A percentile compares a stretch with the other conserved stretches of the same genome.
Conservation (phyloP, 92 coral and sea anemone genomes). For the Epizoanthus illoricatus region DNA sequence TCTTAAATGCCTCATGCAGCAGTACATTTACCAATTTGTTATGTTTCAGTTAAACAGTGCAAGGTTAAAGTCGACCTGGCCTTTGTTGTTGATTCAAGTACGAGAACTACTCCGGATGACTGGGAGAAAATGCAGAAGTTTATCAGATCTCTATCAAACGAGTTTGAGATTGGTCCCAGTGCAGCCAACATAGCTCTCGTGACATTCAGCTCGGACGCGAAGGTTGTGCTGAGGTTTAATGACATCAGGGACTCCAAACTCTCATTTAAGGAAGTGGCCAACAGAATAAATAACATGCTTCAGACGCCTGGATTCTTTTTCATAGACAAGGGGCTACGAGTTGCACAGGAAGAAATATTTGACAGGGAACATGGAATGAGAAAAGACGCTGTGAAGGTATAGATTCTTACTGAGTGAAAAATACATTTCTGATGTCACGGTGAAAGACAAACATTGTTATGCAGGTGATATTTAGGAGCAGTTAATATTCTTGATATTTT, state of each 20-base stretch:
- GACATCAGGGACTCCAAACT: neutral
- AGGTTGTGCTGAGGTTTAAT: slow-evolving; percentile 9
- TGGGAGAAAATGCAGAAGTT: slow-evolving; percentile 36
- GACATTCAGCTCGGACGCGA: slow-evolving; percentile 31
- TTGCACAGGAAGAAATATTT: slow-evolving; percentile 32
- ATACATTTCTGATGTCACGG: neutral
- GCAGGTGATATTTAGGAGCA: neutral
- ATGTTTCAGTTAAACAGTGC: slow-evolving; percentile 31
- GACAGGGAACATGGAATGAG: slow-evolving; percentile 29
- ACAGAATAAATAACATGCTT: slow-evolving; percentile 11
- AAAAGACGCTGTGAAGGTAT: slow-evolving; percentile 10
- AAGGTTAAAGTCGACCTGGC: slow-evolving; percentile 33
- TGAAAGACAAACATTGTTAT: neutral
- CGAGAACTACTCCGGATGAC: slow-evolving; percentile 6
- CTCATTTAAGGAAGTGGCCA: slow-evolving; percentile 15
- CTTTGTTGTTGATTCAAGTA: slow-evolving; percentile 31
- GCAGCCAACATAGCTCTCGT: slow-evolving; percentile 33
- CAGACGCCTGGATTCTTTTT: slow-evolving; percentile 12
- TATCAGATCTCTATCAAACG: neutral
- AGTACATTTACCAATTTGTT: neutral
- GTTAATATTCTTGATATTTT: too few species aligned
- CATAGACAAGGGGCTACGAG: slow-evolving; percentile 32
- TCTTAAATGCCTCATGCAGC: neutral
- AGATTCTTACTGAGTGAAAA: neutral
- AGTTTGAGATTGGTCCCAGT: slow-evolving; percentile 21